Evolutionary conservation across 1,140 invertebrate genomes (phyloP).

Genomic region (Epicauta chinensis): DNA sequence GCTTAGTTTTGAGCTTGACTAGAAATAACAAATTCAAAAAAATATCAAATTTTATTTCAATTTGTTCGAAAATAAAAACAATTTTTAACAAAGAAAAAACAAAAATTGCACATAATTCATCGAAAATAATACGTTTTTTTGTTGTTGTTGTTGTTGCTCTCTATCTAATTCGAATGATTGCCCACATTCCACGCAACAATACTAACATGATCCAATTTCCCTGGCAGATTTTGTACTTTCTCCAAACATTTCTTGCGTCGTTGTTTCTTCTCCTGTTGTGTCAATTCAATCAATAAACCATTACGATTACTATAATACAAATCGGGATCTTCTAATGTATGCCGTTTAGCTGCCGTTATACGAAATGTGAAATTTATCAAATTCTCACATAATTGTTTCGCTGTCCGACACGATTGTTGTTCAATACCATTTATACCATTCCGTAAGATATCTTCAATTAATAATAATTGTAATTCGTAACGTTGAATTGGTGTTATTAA

Average conservation of each 20-base stretch:
- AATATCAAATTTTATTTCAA: too few relatives aligned
- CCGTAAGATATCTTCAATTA: slow-evolving; percentile 74
- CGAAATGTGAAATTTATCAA: slow-evolving; percentile 73
- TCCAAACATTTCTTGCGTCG: slow-evolving; percentile 64
- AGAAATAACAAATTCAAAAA: too few relatives aligned
- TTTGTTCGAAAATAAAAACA: too few relatives aligned
- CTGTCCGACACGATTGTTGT: slow-evolving; percentile 48
- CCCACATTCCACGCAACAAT: slow-evolving; percentile 77
- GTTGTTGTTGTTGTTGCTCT: too few relatives aligned
- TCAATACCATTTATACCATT: slow-evolving; percentile 63
- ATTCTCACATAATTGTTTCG: slow-evolving; percentile 64
- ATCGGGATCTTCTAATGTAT: slow-evolving; percentile 74
- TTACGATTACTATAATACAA: slow-evolving; percentile 60
- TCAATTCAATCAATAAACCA: slow-evolving; percentile 50
- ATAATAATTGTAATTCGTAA: slow-evolving; percentile 69
- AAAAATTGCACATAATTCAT: too few relatives aligned
- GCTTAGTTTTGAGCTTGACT: too few relatives aligned
- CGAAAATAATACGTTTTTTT: too few relatives aligned
- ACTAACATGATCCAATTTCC: slow-evolving; percentile 90
- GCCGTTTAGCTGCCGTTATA: slow-evolving; percentile 70
- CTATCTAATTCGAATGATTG: too few relatives aligned
- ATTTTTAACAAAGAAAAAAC: too few relatives aligned
- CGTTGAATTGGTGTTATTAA: slow-evolving; percentile 73
- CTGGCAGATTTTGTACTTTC: slow-evolving; percentile 66
- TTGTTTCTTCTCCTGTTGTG: slow-evolving; percentile 56